Percentiles rank a stretch among this genome's conserved stretches.
Evolutionary conservation across 2,113 vertebrate species (phyloP).

Genomic region (Bos taurus): DNA sequence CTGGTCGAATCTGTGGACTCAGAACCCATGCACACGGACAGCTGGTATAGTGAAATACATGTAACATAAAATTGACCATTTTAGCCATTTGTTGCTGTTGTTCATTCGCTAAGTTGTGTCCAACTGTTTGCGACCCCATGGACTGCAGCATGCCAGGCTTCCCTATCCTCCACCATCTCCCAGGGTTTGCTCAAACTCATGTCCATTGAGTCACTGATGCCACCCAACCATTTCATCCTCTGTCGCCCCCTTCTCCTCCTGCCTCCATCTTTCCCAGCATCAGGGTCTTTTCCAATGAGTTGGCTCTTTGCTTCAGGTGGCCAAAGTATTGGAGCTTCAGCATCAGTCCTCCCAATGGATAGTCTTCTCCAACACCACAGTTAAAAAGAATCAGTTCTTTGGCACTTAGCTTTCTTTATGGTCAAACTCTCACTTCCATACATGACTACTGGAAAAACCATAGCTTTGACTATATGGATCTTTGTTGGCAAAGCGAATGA

Average conservation of each 20-base stretch:
- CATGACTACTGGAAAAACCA: neutral
- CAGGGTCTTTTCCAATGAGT: neutral
- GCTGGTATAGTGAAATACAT: neutral
- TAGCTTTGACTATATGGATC: neutral
- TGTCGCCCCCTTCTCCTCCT: neutral
- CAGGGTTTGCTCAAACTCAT: neutral
- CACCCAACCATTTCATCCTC: neutral
- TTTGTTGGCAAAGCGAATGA: neutral
- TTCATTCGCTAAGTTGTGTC: neutral
- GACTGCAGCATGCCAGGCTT: neutral
- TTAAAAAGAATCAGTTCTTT: neutral
- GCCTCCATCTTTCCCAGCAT: neutral
- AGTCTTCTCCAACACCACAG: neutral
- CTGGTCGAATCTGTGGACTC: neutral
- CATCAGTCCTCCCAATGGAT: neutral
- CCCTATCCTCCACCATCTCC: neutral
- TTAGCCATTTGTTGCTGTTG: neutral
- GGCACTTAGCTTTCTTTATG: neutral
- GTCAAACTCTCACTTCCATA: neutral
- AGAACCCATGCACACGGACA: accelerated
- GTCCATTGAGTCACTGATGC: neutral
- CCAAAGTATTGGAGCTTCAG: neutral
- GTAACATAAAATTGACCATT: neutral
- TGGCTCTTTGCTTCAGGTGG: neutral
- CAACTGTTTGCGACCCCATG: neutral